Evolutionary conservation across 2,113 vertebrate genomes (phyloP).

Genomic region (Platysternon megacephalum): DNA sequence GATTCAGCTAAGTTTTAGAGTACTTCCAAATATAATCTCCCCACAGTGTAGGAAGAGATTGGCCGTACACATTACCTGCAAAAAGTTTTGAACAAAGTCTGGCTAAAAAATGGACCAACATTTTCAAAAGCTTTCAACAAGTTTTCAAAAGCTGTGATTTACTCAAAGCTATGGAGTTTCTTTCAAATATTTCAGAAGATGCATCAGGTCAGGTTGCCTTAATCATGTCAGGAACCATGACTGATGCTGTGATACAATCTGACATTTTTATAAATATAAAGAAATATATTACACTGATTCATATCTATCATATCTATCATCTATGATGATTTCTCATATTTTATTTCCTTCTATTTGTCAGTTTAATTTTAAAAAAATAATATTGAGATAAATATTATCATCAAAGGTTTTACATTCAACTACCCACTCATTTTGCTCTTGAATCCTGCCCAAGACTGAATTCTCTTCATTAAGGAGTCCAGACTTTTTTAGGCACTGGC

Average conservation of each 20-base stretch:
- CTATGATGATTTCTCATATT: not conserved
- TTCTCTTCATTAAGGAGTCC: not conserved
- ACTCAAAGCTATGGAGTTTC: not conserved
- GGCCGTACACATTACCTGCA: not conserved
- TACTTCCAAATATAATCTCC: conserved; percentile 3
- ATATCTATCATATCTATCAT: not conserved
- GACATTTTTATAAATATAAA: conserved; percentile 17
- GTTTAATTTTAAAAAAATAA: conserved; percentile 1
- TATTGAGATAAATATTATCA: not conserved
- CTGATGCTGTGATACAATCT: conserved; percentile 10
- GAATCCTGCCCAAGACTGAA: not conserved
- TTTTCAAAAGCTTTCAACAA: not conserved
- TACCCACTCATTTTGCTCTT: not conserved
- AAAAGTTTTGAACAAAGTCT: not conserved
- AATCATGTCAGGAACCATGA: conserved; percentile 35
- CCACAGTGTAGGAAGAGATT: not conserved
- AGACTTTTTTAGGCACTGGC: not conserved
- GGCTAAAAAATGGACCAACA: not conserved
- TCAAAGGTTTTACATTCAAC: not conserved
- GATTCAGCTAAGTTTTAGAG: not conserved
- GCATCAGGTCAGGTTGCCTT: conserved; percentile 39
- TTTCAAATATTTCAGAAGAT: conserved; percentile 49
- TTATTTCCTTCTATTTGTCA: not conserved
- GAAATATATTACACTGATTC: conserved; percentile 4
- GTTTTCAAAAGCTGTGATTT: conserved; percentile 43